Evolutionary conservation across 2,888 invertebrate species (phyloP).

Genomic region (Cyrtodaria siliqua): DNA sequence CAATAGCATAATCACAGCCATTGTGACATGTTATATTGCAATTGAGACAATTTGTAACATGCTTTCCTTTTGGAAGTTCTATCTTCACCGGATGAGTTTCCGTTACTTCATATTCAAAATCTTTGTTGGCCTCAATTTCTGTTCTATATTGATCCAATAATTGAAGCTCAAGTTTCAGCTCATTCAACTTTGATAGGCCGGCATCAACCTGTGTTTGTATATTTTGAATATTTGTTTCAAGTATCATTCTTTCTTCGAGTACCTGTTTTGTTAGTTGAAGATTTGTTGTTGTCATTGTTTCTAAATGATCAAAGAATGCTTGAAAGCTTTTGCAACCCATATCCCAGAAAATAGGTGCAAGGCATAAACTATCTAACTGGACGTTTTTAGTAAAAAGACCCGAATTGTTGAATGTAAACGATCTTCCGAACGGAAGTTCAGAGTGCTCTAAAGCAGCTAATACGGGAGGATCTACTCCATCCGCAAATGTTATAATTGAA

Average conservation of each 20-base stretch:
- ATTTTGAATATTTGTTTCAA: constrained; percentile 57
- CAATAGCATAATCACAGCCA: constrained; percentile 34
- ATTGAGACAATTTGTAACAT: constrained; percentile 55
- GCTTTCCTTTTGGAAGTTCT: constrained; percentile 35
- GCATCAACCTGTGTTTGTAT: constrained; percentile 37
- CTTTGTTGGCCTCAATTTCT: constrained; percentile 47
- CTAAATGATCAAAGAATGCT: constrained; percentile 49
- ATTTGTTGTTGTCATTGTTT: constrained; percentile 50
- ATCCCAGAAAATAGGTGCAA: constrained; percentile 59
- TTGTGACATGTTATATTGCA: constrained; percentile 55
- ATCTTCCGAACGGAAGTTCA: constrained; percentile 44
- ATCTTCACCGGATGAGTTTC: constrained; percentile 36
- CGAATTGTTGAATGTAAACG: constrained; percentile 64
- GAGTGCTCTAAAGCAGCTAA: constrained; percentile 52
- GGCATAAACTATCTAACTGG: constrained; percentile 20
- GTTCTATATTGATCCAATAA: constrained; percentile 35
- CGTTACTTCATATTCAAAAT: constrained; percentile 45
- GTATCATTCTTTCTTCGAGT: constrained; percentile 43
- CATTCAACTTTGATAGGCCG: constrained; percentile 36
- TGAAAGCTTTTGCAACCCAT: constrained; percentile 61
- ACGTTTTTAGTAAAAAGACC: constrained; percentile 58
- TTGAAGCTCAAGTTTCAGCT: constrained; percentile 34
- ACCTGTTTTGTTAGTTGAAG: constrained; percentile 62
- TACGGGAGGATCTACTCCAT: constrained; percentile 64
- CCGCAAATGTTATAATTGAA: constrained; percentile 65